Base-by-base conservation (phyloP, 1,140 invertebrate genomes). In the Drosophila eugracilis region DNA sequence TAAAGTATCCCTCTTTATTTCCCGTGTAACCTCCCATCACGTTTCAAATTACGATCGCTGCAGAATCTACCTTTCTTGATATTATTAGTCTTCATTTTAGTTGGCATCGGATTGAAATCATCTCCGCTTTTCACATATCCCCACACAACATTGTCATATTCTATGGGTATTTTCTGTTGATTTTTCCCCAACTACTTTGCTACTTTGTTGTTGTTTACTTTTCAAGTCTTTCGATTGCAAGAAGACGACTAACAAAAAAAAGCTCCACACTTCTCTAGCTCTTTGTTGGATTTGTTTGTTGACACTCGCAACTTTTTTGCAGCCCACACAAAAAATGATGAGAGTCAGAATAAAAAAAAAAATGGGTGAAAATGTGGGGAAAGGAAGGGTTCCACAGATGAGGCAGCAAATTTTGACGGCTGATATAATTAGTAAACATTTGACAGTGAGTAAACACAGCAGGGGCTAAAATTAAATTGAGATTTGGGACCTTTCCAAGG, bases 121-220 rank as follows among this genome's bases (percentile, higher is more conserved):
- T 24, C 14, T 7, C 10, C n/a, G 14, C 10, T 22, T 34, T 28
- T 34, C 36, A 30, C 57, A 19, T 26, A 26, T 32, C 19, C 7
- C 1, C 0, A 2, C 10, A 10, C 4, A 34, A 45, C 57, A 54
- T 59, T 60, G 39, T 42, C 50, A 24, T 45, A 26, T 42, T 62
- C 58, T 1, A 45, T 5, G 19, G 5, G 7, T 42, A 17, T 26
- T n/a, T n/a, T 21, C 5, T 32, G 15, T 42, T 67, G 28, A 37
- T 50, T 67, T 67, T 32, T 24, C 4, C 12, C 6, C 28, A 41
- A 34, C 55, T 7, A 65, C 34, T 49, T 24, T 58, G 42, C 34
- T 32, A 66, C 60, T 36, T 67, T 67, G 60, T 67, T 49, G 15
- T 32, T 57, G 49, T 67, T 67, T 67, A 34, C 36, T 66, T 67